Conservation (phyloP, 2,888 invertebrate genomes). For the Philereme transversata region DNA sequence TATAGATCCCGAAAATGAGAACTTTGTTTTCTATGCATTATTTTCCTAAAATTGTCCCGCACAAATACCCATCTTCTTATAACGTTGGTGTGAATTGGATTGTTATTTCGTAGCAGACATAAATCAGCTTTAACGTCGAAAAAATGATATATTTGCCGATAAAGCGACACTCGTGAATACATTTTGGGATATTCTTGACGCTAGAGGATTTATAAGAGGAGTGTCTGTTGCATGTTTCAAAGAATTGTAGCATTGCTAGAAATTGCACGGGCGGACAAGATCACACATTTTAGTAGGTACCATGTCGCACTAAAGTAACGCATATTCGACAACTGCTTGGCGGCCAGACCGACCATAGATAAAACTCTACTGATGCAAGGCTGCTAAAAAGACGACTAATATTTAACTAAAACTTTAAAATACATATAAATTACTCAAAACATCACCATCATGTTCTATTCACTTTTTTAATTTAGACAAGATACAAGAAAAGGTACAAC, state of each 20-base stretch:
- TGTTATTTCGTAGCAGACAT: conserved; percentile 60
- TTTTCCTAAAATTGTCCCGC: conserved; percentile 26
- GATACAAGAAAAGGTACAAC: too few species aligned
- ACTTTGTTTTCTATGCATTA: conserved; percentile 19
- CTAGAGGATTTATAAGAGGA: conserved; percentile 40
- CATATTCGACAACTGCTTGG: too few species aligned
- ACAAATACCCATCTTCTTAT: conserved; percentile 35
- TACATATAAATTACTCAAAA: too few species aligned
- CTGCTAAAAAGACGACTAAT: too few species aligned
- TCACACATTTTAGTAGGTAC: too few species aligned
- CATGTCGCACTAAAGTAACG: too few species aligned
- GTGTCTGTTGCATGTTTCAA: conserved; percentile 34
- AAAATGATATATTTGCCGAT: conserved; percentile 70
- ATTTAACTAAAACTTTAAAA: too few species aligned
- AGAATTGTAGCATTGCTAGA: not conserved
- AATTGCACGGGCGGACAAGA: too few species aligned
- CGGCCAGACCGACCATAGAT: too few species aligned
- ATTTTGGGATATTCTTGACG: conserved; percentile 60
- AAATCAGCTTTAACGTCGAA: conserved; percentile 68
- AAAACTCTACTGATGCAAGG: too few species aligned
- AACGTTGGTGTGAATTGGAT: conserved; percentile 56
- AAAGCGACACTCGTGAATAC: conserved; percentile 69
- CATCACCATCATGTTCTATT: too few species aligned
- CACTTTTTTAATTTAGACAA: too few species aligned
- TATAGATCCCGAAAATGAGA: not conserved